Evolutionary conservation across 2,113 vertebrate species (phyloP), one percentile per base, ranked within the genome.

Genomic region (Prunella fulvescens): DNA sequence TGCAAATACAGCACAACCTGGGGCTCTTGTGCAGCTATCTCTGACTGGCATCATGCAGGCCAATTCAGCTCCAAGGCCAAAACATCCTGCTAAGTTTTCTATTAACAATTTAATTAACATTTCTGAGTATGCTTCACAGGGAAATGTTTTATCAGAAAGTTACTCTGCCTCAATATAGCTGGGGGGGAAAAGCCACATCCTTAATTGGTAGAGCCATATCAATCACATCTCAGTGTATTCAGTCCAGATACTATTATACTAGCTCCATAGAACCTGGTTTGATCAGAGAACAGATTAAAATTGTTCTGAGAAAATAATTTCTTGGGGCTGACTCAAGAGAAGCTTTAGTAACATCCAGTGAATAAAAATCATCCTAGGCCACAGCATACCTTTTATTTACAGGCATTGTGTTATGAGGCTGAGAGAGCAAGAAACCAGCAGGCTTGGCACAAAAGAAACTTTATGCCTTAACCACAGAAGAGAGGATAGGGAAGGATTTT

Each of bases 1-100:
- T 19, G 18, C 22, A 91, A 60, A 57, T 12, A 20, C n/a, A 54
- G 48, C 35, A 79, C 40, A 81, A 2, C 6, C 22, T 22, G 28
- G 51, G 15, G 24, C 31, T 74, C 42, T 7, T 0, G 2, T 6
- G 5, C 26, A 40, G 4, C 23, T 65, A 1, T 24, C 33, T 74
- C 64, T 22, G 29, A 31, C 20, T 6, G 19, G 14, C 22, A 28
- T 24, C 13, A 2, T 39, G 17, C 56, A 74, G 31, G 18, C 12
- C 35, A 78, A 2, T 33, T 84, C 31, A 16, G 9, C 51, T 74
- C 47, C 44, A 40, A 67, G 61, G 12, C 28, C 6, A 42, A 62
- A 26, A 77, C 53, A 50, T 26, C 23, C 19, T 67, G 10, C 45
- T 51, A 9, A 24, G n/a, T 66, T 83, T 83, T 60, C 47, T 57